These are phyloP conservation scores for Varroa destructor DNA, from an alignment of 1,140 invertebrate genomes.

Conservation along the genomic window DNA sequence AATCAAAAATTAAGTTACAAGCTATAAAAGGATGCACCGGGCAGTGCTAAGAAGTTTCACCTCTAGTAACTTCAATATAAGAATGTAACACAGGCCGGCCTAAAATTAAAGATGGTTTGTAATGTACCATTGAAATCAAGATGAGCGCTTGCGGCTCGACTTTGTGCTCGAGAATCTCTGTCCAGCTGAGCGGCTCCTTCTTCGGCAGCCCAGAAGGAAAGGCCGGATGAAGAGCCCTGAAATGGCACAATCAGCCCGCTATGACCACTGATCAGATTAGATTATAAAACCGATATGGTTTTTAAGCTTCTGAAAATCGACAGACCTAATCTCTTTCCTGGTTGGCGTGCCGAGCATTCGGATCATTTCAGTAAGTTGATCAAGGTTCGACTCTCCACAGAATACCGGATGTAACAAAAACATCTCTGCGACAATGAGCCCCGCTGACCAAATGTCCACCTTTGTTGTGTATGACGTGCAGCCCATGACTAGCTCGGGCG, in stretches of 20 bases:
- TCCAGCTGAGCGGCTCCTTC: not conserved
- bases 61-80: no score
- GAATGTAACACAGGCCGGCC: no score
- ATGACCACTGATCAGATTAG: no score
- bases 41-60: no score
- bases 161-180: not conserved
- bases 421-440: slow-evolving; percentile 7
- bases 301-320: not conserved
- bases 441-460: slow-evolving; percentile 18
- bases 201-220: not conserved
- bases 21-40: no score
- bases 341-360: slow-evolving; percentile 12
- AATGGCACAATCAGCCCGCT: not conserved
- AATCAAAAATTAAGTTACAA: no score
- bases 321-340: not conserved
- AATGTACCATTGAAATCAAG: slow-evolving; percentile 4
- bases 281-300: no score
- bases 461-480: not conserved
- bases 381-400: not conserved
- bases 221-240: not conserved
- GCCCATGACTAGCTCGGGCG: slow-evolving; percentile 18
- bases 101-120: not conserved
- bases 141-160: not conserved
- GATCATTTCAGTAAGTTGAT: slow-evolving; percentile 17
- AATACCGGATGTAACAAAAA: not conserved